phyloP scores from a whole-genome alignment of 1,140 invertebrate species.

The Radopholus similis region DNA sequence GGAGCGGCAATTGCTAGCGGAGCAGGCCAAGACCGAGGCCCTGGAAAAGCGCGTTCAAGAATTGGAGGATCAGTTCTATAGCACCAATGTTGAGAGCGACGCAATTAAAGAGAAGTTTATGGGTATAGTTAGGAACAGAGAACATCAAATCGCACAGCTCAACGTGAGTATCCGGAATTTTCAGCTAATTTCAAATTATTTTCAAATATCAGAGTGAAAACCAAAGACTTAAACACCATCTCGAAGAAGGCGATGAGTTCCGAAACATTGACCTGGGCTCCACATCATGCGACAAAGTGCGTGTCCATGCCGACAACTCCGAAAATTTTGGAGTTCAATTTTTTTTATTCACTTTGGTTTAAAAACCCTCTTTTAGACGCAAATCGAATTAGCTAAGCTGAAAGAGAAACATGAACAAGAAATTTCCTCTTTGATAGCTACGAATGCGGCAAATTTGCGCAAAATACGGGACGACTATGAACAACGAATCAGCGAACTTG shows the following conservation, averaged over 20 bases:
- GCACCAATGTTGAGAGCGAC: constrained; percentile 21
- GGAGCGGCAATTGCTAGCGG: constrained; percentile 14
- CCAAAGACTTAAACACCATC: constrained; percentile 2
- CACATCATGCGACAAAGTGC: neutral
- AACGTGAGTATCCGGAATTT: constrained; percentile 13
- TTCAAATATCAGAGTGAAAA: constrained; percentile 24
- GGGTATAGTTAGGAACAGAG: constrained; percentile 21
- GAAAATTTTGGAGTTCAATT: no score
- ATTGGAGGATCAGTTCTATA: constrained; percentile 30
- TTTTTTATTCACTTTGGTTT: no score
- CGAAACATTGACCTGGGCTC: constrained; percentile 9
- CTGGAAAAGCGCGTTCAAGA: constrained; percentile 27
- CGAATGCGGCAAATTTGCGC: constrained; percentile 12
- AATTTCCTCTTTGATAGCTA: constrained; percentile 22
- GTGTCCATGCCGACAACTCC: no score
- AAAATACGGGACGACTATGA: constrained; percentile 25
- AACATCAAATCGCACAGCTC: constrained; percentile 22
- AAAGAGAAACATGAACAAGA: constrained; percentile 30
- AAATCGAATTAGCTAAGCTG: constrained; percentile 14
- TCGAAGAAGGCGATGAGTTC: constrained; percentile 14
- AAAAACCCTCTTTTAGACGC: neutral
- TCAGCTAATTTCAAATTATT: constrained; percentile 3
- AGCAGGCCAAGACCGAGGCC: constrained; percentile 19
- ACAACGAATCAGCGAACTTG: constrained; percentile 18
- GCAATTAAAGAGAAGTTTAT: constrained; percentile 30